Evolutionary conservation across 2,888 invertebrate species (phyloP), one percentile per base, ranked within the genome.

Genomic region (Nebria brevicollis): DNA sequence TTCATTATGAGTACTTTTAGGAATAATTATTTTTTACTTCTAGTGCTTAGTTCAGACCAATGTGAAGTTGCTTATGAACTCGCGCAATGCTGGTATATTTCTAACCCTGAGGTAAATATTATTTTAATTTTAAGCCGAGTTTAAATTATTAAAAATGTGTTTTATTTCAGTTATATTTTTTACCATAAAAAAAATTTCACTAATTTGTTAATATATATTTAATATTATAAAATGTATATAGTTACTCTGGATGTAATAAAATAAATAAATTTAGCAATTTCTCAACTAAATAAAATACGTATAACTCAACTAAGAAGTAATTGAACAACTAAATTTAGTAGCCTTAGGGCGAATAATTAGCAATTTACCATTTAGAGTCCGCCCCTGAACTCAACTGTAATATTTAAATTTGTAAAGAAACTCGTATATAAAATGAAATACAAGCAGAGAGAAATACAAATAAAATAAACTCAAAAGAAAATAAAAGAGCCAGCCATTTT

Each of bases 21-120:
- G 68, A 70, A 34, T 74, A 54, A 76, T 26, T 66, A 66, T 11
- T 43, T 74, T 34, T 72, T 7, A 1, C 11, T 72, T 75, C 2
- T 13, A 79, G 79, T 66, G 13, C 64, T 41, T 43, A 79, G 66
- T 68, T 0, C 54, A 25, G 75, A 79, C 11, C 20, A 64, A 25
- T 79, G 79, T 54, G 79, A 75, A 68, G 79, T 74, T 1, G 79
- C 79, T 20, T 79, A 79, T 42, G 79, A 74, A 10, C 43, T 79
- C 6, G 79, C 79, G 4, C 66, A 79, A 43, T 79, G 79, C 8
- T 75, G 74, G 79, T 79, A 79, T 25, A 68, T 75, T 54, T 42
- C 79, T 10, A 75, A 79, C 43, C 79, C 79, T 2, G 79, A 79
- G 34, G 79, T 79, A 70, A 41, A 34, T 68, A 54, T 54, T 54